These are phyloP conservation scores for Anhinga rufa DNA, from an alignment of 2,113 vertebrate species.

Conservation along the genomic window DNA sequence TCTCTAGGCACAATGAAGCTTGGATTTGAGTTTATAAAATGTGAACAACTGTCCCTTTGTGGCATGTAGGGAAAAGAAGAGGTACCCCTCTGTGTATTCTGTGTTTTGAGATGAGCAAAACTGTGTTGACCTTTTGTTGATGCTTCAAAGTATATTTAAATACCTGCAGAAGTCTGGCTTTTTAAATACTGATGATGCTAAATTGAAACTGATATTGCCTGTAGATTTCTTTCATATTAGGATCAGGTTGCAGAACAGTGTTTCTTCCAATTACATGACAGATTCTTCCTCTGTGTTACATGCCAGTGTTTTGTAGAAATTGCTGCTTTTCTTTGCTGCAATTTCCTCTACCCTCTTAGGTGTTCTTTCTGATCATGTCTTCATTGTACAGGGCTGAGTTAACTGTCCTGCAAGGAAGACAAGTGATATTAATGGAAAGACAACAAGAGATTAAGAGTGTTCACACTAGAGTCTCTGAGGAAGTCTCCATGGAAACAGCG, in stretches of 20 bases:
- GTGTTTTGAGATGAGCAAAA: neutral
- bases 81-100: neutral
- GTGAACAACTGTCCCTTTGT: neutral
- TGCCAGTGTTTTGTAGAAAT: neutral
- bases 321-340: neutral
- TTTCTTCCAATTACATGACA: neutral
- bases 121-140: neutral
- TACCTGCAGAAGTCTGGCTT: neutral
- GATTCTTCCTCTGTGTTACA: neutral
- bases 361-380: neutral
- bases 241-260: neutral
- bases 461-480: neutral
- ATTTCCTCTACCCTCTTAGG: neutral
- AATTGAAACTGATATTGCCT: neutral
- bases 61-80: neutral
- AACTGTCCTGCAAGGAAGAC: neutral
- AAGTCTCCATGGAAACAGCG: slow-evolving; percentile 16
- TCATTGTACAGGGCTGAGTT: neutral
- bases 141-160: neutral
- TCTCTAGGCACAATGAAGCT: neutral
- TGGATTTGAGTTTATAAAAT: neutral
- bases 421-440: neutral
- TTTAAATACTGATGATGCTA: neutral
- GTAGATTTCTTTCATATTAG: neutral
- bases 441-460: neutral